Percentiles rank a stretch among this genome's conserved stretches.
Evolutionary conservation across 2,113 vertebrate species (phyloP).

Genomic region (Rana temporaria): DNA sequence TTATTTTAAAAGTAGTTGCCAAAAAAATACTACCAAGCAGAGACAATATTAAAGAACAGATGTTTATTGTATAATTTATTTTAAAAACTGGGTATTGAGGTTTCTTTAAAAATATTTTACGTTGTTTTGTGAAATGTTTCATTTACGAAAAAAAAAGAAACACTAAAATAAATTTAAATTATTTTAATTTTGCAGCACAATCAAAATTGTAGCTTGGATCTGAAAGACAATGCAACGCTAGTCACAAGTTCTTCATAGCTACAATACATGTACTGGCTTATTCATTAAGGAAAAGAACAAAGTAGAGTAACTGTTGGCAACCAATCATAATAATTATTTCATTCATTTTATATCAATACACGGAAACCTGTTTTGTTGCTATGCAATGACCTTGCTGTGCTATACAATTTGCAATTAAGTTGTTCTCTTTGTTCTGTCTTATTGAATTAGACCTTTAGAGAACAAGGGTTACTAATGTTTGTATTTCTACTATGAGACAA

Average conservation of each 20-base stretch:
- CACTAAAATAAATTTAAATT: neutral
- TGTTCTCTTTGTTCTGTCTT: too few species aligned
- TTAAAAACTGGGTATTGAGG: neutral
- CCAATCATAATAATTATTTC: too few species aligned
- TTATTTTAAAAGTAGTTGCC: constrained; percentile 1
- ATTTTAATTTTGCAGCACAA: neutral
- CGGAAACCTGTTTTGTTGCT: too few species aligned
- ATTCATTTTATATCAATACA: too few species aligned
- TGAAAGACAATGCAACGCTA: neutral
- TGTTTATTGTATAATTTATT: constrained; percentile 34
- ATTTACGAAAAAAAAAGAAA: neutral
- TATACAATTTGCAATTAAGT: too few species aligned
- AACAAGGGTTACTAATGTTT: too few species aligned
- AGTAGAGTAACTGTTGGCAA: too few species aligned
- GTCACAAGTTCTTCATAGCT: neutral
- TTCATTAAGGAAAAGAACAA: too few species aligned
- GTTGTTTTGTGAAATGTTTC: constrained; percentile 13
- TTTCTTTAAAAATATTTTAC: constrained; percentile 2
- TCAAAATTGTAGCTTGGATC: neutral
- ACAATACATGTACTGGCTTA: neutral
- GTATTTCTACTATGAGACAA: too few species aligned
- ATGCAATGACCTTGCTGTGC: too few species aligned
- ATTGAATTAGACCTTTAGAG: too few species aligned
- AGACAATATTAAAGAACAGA: constrained; percentile 4
- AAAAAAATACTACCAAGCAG: constrained; percentile 20